Evolutionary conservation across 1,140 invertebrate genomes (phyloP).

Genomic region (Papilio polyxenes): DNA sequence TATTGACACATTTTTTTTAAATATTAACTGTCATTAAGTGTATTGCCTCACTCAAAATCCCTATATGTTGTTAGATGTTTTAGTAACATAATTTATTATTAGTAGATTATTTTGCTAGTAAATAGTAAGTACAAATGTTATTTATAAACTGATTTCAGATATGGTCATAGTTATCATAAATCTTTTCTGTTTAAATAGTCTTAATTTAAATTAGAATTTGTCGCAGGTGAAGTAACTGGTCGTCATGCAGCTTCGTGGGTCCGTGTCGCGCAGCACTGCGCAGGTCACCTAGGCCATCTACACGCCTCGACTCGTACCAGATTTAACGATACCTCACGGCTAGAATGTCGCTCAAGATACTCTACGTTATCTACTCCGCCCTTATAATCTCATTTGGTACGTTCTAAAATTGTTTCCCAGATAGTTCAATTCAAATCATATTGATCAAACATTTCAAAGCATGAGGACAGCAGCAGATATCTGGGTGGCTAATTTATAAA

Average conservation of each 20-base stretch:
- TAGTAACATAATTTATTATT: too few species aligned
- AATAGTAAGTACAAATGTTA: too few species aligned
- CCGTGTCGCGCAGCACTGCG: constrained; percentile 45
- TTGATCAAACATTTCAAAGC: too few species aligned
- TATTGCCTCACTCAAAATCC: too few species aligned
- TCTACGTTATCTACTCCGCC: constrained; percentile 52
- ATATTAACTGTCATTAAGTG: too few species aligned
- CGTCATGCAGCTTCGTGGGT: constrained; percentile 55
- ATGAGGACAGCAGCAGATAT: too few species aligned
- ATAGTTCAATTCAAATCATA: background rate
- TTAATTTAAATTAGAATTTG: background rate
- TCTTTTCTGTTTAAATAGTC: background rate
- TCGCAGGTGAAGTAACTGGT: constrained; percentile 17
- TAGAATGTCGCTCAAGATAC: constrained; percentile 58
- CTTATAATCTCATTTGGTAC: constrained; percentile 63
- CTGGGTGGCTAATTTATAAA: too few species aligned
- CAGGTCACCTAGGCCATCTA: constrained; percentile 61
- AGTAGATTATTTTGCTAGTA: too few species aligned
- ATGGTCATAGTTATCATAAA: background rate
- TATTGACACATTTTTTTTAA: too few species aligned
- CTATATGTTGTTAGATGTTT: too few species aligned
- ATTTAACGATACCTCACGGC: constrained; percentile 36
- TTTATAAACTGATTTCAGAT: too few species aligned
- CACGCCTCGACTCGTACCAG: background rate
- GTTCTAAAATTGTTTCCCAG: constrained; percentile 25